A percentile compares a stretch with the other conserved stretches of the same genome.
phyloP scores from a whole-genome alignment of 2,888 invertebrate genomes.

The Drosophila hamatofila region DNA sequence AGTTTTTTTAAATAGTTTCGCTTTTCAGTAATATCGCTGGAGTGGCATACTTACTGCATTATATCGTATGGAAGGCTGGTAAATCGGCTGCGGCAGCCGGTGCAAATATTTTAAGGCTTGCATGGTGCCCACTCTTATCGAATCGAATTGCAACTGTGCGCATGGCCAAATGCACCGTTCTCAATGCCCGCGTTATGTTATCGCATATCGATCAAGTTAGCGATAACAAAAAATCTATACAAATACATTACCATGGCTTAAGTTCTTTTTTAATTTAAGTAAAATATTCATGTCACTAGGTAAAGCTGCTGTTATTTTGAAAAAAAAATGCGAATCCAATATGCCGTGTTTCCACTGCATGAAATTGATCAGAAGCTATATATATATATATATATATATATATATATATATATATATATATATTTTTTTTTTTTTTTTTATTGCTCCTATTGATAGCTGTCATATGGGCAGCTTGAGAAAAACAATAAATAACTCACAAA shows the following conservation, averaged over 20 bases:
- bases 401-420: too few relatives aligned
- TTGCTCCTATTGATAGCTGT: background rate
- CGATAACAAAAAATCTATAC: background rate
- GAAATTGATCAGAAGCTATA: too few relatives aligned
- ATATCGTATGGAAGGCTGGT: constrained; percentile 10
- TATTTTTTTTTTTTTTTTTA: too few relatives aligned
- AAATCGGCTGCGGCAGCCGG: constrained; percentile 17
- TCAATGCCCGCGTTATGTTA: background rate
- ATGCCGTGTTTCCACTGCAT: background rate
- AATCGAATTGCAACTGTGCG: constrained; percentile 18
- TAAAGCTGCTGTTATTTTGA: background rate
- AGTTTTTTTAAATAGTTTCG: constrained; percentile 11
- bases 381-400: too few relatives aligned
- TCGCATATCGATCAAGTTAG: background rate
- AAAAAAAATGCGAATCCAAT: background rate
- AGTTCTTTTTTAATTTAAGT: background rate
- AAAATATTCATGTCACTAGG: too few relatives aligned
- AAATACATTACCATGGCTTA: background rate
- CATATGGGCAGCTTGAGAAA: background rate
- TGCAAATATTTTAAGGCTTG: constrained; percentile 15
- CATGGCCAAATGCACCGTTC: background rate
- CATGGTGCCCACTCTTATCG: constrained; percentile 33
- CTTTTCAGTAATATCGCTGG: background rate
- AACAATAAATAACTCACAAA: background rate
- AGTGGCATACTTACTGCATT: constrained; percentile 48